A percentile compares a stretch with the other conserved stretches of the same genome.
These are phyloP conservation scores for Orientallactaga bullata DNA, from an alignment of 2,113 vertebrate species.

Conservation along the genomic window DNA sequence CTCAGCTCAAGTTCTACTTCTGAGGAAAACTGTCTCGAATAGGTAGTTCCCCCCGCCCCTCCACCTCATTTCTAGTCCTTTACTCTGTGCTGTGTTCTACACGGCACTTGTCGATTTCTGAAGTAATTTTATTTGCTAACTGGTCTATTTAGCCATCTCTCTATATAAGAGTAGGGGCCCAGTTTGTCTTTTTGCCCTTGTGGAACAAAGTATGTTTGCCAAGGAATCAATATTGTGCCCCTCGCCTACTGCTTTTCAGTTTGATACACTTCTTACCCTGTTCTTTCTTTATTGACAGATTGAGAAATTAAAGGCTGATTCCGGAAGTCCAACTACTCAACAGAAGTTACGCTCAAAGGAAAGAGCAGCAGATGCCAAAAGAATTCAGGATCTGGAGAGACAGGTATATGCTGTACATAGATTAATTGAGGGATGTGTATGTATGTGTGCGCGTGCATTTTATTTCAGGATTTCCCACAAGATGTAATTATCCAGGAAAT, in stretches of 20 bases:
- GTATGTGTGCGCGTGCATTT: not conserved
- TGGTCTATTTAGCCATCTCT: not conserved
- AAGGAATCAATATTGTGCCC: not conserved
- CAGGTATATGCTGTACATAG: conserved; percentile 87
- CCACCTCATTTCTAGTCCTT: not conserved
- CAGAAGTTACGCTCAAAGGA: conserved; percentile 90
- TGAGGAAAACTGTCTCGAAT: not conserved
- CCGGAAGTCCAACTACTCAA: conserved; percentile 85
- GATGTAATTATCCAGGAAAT: conserved; percentile 12
- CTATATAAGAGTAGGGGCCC: not conserved
- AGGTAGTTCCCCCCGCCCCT: not conserved
- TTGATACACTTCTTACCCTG: conserved; percentile 13
- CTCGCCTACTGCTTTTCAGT: not conserved
- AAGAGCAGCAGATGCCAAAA: conserved; percentile 90
- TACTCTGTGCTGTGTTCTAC: not conserved
- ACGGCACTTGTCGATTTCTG: not conserved
- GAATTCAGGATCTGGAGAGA: conserved; percentile 93
- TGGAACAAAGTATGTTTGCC: not conserved
- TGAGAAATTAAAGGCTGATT: conserved; percentile 91
- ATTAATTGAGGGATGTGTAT: conserved; percentile 28
- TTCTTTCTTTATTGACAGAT: conserved; percentile 85
- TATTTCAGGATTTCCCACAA: conserved; percentile 29
- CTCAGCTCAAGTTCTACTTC: not conserved
- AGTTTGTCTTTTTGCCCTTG: not conserved
- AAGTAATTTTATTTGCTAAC: not conserved